Conservation (phyloP, 2,113 vertebrate genomes). For the Rhinolophus ferrumequinum region DNA sequence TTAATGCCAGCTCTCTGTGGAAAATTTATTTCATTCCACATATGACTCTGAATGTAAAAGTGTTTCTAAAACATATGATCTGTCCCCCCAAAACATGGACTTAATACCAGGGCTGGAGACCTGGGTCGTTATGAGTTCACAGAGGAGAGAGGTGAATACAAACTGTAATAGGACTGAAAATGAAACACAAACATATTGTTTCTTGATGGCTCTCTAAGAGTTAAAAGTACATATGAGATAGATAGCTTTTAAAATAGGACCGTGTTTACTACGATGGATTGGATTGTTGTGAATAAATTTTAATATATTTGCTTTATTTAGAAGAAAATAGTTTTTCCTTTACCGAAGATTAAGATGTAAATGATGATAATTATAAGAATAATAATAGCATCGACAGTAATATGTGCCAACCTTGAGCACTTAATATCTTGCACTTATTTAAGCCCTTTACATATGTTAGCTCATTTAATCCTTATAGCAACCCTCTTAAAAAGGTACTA, state of each 20-base stretch:
- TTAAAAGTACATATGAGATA: neutral
- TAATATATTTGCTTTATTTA: neutral
- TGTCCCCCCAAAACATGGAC: neutral
- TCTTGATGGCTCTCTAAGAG: neutral
- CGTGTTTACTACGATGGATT: neutral
- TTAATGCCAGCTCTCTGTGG: constrained; percentile 26
- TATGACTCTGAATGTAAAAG: constrained; percentile 27
- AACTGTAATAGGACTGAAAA: neutral
- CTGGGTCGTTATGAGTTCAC: neutral
- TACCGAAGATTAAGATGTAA: neutral
- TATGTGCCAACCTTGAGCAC: neutral
- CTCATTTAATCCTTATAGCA: neutral
- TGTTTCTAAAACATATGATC: neutral
- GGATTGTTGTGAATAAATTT: neutral
- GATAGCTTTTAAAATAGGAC: neutral
- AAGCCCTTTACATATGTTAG: neutral
- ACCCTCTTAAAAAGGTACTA: neutral
- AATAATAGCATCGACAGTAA: neutral
- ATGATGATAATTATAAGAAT: neutral
- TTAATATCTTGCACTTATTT: neutral
- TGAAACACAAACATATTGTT: neutral
- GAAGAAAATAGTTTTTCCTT: neutral
- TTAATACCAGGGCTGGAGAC: accelerated
- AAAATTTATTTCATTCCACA: constrained; percentile 16
- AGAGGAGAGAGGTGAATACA: neutral